These are phyloP conservation scores for Hirtodrosophila trivittata DNA, from an alignment of 2,888 invertebrate species.

Conservation along the genomic window DNA sequence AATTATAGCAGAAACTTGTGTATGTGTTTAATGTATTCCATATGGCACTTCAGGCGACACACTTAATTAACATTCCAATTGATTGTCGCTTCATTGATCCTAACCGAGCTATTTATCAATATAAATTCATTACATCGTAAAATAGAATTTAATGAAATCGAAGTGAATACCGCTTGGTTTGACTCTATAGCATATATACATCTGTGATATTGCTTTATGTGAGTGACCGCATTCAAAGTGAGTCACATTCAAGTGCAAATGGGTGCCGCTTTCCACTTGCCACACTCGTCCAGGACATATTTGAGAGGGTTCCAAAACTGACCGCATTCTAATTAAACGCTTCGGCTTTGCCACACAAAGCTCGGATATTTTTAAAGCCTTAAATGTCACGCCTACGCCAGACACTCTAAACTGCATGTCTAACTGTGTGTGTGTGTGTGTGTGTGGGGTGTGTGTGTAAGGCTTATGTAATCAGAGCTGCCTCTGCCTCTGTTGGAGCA, in stretches of 20 bases:
- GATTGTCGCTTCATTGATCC: neutral
- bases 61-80: too few relatives aligned
- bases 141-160: too few relatives aligned
- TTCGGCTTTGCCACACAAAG: slow-evolving; percentile 52
- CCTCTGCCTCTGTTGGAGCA: slow-evolving; percentile 35
- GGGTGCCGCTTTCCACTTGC: too few relatives aligned
- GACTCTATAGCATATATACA: too few relatives aligned
- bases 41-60: too few relatives aligned
- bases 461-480: slow-evolving; percentile 74
- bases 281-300: slow-evolving; percentile 25
- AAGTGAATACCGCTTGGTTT: too few relatives aligned
- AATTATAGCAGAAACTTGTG: too few relatives aligned
- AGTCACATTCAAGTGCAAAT: slow-evolving; percentile 13
- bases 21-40: too few relatives aligned
- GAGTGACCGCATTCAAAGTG: slow-evolving; percentile 24
- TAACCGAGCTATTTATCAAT: neutral
- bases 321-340: slow-evolving; percentile 73
- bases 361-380: slow-evolving; percentile 63
- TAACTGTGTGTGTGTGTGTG: slow-evolving; percentile 8
- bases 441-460: slow-evolving; percentile 19
- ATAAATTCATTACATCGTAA: too few relatives aligned
- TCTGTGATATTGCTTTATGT: slow-evolving; percentile 10
- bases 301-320: slow-evolving; percentile 33
- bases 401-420: slow-evolving; percentile 35
- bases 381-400: slow-evolving; percentile 64